Evolutionary conservation across 2,888 invertebrate species (phyloP).

Genomic region (Pachymerium ferrugineum): DNA sequence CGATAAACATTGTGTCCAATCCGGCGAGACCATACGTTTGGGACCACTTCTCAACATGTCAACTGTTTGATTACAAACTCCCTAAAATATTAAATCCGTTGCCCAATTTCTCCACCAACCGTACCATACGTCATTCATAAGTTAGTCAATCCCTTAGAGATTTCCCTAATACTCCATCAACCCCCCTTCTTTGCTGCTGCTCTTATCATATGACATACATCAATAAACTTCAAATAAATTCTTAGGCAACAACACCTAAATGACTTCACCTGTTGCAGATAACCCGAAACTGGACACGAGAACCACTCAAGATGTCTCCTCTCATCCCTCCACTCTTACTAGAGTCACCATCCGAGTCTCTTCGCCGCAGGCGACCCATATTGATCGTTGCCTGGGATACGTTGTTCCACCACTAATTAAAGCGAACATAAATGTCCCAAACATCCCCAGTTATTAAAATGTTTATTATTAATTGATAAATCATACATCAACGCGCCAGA

Average conservation of each 20-base stretch:
- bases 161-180: background rate
- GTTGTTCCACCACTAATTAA: constrained; percentile 30
- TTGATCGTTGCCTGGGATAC: constrained; percentile 28
- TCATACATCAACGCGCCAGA: constrained; percentile 29
- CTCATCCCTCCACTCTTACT: background rate
- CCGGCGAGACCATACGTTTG: constrained; percentile 21
- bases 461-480: constrained; percentile 33
- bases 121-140: background rate
- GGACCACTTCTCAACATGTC: constrained; percentile 21
- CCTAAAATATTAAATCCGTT: constrained; percentile 9
- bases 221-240: constrained; percentile 7
- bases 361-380: constrained; percentile 23
- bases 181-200: background rate
- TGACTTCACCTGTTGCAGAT: constrained; percentile 1
- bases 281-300: background rate
- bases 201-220: background rate
- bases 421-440: constrained; percentile 31
- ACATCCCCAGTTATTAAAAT: constrained; percentile 32
- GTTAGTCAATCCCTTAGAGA: background rate
- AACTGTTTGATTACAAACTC: constrained; percentile 21
- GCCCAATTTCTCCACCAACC: constrained; percentile 10
- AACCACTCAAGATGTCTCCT: background rate
- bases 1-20: constrained; percentile 21
- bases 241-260: constrained; percentile 10
- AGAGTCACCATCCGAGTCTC: background rate